These are phyloP conservation scores for Pithecia hirsuta DNA, from an alignment of 2,797 vertebrate species.

Conservation along the genomic window DNA sequence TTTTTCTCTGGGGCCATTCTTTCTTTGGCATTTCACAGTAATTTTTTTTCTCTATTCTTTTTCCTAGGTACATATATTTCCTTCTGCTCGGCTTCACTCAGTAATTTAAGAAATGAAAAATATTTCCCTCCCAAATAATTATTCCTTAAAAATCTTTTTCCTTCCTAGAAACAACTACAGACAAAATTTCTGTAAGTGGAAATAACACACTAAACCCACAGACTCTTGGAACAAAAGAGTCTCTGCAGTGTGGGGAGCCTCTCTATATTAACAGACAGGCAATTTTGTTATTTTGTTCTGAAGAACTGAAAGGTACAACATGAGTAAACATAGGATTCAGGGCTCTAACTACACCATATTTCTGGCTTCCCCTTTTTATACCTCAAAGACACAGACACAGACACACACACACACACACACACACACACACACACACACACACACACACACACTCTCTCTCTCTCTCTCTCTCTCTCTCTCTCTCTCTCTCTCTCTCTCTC, in stretches of 20 bases:
- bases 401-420: neutral
- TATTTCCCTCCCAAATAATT: conserved; percentile 5
- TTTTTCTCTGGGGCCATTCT: neutral
- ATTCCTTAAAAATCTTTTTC: neutral
- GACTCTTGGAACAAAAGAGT: neutral
- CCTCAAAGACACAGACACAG: neutral
- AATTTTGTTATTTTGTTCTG: neutral
- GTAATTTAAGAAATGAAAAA: conserved; percentile 58
- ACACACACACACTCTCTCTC: too few species aligned
- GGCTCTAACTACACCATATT: neutral
- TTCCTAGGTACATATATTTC: conserved; percentile 10
- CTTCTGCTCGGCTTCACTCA: conserved; percentile 42
- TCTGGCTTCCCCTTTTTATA: neutral
- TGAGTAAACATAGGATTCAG: neutral
- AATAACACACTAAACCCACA: neutral
- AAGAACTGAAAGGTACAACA: neutral
- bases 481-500: too few species aligned
- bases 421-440: neutral
- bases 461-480: too few species aligned
- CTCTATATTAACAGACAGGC: neutral
- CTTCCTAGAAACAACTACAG: neutral
- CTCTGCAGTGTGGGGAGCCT: neutral
- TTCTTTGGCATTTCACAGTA: neutral
- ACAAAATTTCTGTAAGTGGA: neutral
- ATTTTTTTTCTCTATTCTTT: neutral